Evolutionary conservation across 2,888 invertebrate genomes (phyloP).

Genomic region (Liopterus haemorrhoidalis): DNA sequence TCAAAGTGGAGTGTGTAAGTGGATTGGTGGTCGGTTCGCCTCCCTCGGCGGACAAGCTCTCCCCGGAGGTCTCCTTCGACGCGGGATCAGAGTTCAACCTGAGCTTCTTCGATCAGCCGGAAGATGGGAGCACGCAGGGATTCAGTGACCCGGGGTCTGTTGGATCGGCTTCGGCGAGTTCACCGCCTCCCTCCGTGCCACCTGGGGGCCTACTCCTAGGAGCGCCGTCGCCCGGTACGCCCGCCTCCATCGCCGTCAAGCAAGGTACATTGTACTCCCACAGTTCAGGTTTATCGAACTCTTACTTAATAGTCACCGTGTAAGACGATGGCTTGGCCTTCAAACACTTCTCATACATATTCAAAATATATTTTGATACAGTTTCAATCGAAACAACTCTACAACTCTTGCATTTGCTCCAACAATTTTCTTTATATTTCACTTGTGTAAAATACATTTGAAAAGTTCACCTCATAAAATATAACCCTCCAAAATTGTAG

Average conservation of each 20-base stretch:
- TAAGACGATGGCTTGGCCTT: no score
- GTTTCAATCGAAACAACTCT: no score
- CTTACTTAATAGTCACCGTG: no score
- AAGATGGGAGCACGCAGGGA: constrained; percentile 59
- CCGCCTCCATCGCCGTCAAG: constrained; percentile 39
- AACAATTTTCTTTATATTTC: no score
- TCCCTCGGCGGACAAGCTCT: constrained; percentile 55
- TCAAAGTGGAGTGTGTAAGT: constrained; percentile 62
- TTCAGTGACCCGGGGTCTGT: constrained; percentile 64
- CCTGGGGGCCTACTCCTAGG: constrained; percentile 35
- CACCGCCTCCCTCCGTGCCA: constrained; percentile 44
- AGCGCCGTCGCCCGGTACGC: constrained; percentile 37
- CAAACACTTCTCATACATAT: no score
- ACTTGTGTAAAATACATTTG: no score
- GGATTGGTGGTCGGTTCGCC: constrained; percentile 57
- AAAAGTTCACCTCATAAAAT: no score
- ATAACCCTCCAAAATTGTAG: no score
- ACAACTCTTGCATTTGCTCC: no score
- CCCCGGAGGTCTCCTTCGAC: constrained; percentile 64
- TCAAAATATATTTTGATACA: no score
- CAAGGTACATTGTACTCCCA: constrained; percentile 39
- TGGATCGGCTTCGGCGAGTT: constrained; percentile 50
- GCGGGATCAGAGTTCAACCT: constrained; percentile 73
- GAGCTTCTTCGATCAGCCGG: constrained; percentile 69
- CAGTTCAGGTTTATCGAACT: background rate